phyloP scores from a whole-genome alignment of 2,797 vertebrate species.

The Triplophysa bombifrons region DNA sequence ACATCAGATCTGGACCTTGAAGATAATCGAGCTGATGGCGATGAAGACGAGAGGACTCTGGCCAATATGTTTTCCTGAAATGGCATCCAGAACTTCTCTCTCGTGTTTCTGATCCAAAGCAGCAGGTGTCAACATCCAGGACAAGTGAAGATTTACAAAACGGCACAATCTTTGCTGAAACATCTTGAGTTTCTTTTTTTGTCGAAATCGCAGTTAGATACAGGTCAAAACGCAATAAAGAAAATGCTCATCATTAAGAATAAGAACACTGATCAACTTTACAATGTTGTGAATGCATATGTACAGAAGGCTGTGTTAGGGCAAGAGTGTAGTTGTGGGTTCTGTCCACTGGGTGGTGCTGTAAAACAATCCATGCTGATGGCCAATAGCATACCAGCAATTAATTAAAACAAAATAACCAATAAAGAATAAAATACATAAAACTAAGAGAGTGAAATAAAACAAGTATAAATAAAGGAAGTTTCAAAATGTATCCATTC shows the following conservation, averaged over 20 bases:
- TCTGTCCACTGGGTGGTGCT: constrained; percentile 73
- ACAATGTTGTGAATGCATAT: constrained; percentile 63
- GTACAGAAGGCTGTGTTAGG: constrained; percentile 60
- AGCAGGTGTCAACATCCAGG: background rate
- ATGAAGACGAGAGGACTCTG: background rate
- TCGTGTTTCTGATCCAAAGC: background rate
- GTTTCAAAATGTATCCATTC: constrained; percentile 69
- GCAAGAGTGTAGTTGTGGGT: constrained; percentile 54
- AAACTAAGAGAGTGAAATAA: constrained; percentile 62
- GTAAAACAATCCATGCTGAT: constrained; percentile 62
- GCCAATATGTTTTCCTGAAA: constrained; percentile 20
- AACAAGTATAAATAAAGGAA: constrained; percentile 74
- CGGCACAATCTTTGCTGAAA: constrained; percentile 25
- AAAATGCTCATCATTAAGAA: constrained; percentile 64
- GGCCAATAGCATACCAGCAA: constrained; percentile 6
- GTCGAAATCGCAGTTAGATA: constrained; percentile 47
- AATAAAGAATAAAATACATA: constrained; percentile 54
- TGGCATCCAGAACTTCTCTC: background rate
- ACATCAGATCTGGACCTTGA: background rate
- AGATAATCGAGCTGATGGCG: background rate
- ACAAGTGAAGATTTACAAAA: constrained; percentile 16
- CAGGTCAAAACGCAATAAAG: constrained; percentile 50
- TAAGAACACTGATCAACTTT: constrained; percentile 65
- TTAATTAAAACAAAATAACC: constrained; percentile 39
- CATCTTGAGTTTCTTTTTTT: constrained; percentile 43